Percentiles rank a stretch among this genome's conserved stretches.
phyloP scores from a whole-genome alignment of 2,888 invertebrate species.

The Isotomurus palustris region DNA sequence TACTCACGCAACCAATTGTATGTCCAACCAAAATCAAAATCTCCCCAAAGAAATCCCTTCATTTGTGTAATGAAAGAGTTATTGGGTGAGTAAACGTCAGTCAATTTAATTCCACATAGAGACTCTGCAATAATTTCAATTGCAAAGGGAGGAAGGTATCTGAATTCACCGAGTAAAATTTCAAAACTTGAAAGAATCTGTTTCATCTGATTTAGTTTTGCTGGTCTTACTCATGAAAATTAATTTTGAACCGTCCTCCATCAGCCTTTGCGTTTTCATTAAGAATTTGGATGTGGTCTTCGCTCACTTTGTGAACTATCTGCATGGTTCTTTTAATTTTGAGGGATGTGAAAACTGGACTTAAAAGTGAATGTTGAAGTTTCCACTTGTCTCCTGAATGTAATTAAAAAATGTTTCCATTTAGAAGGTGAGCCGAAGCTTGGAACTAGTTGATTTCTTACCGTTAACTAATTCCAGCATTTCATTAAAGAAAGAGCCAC shows the following conservation, averaged over 20 bases:
- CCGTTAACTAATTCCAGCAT: slow-evolving; percentile 27
- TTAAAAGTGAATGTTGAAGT: slow-evolving; percentile 16
- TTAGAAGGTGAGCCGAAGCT: too few relatives aligned
- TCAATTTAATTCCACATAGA: slow-evolving; percentile 29
- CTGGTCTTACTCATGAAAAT: neutral
- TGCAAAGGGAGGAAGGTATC: slow-evolving; percentile 13
- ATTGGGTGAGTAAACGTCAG: slow-evolving; percentile 25
- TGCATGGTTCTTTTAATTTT: slow-evolving; percentile 12
- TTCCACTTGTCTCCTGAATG: slow-evolving; percentile 31
- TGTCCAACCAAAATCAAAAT: neutral
- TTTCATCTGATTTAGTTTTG: too few relatives aligned
- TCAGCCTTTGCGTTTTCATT: neutral
- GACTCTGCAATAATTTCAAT: slow-evolving; percentile 27
- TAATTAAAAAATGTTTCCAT: neutral
- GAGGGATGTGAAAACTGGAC: slow-evolving; percentile 27
- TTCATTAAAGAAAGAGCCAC: slow-evolving; percentile 26
- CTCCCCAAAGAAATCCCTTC: neutral
- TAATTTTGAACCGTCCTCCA: neutral
- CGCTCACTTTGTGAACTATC: neutral
- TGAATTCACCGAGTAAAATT: too few relatives aligned
- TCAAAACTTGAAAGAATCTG: too few relatives aligned
- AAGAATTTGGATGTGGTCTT: neutral
- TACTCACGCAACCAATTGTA: slow-evolving; percentile 19
- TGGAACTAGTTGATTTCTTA: too few relatives aligned
- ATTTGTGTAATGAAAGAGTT: slow-evolving; percentile 22